Conservation (phyloP, 35 echinoderm and acorn worm species). For the Ophioderma brevispina region DNA sequence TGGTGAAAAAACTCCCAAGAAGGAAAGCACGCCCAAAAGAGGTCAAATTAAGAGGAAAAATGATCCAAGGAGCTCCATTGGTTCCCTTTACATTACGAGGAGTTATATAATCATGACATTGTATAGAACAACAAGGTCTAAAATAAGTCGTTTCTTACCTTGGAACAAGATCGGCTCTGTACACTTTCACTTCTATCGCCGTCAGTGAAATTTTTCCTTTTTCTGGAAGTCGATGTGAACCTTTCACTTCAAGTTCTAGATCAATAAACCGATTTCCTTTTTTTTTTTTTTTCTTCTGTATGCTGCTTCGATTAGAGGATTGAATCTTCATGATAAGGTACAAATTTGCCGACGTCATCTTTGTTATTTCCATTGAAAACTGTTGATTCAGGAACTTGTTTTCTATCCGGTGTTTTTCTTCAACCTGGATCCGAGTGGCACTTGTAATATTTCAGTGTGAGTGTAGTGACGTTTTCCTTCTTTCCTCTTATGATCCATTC, state of each 20-base stretch:
- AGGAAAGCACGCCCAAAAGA: too few relatives aligned
- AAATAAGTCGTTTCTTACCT: too few relatives aligned
- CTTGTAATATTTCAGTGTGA: background rate
- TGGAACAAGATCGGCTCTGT: too few relatives aligned
- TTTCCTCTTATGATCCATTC: background rate
- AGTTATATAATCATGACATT: too few relatives aligned
- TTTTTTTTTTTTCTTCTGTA: conserved; percentile 15
- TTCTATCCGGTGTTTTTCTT: background rate
- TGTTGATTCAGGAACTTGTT: background rate
- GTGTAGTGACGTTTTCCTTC: background rate
- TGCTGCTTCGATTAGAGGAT: background rate
- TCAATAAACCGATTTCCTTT: too few relatives aligned
- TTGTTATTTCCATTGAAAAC: background rate
- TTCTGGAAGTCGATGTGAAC: background rate
- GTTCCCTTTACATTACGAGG: too few relatives aligned
- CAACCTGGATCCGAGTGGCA: background rate
- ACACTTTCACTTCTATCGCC: too few relatives aligned
- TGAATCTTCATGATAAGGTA: conserved; percentile 13
- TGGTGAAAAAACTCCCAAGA: too few relatives aligned
- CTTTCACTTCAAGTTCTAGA: background rate
- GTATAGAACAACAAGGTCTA: too few relatives aligned
- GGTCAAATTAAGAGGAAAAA: too few relatives aligned
- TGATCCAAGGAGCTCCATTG: too few relatives aligned
- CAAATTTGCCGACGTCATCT: background rate
- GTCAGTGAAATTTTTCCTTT: too few relatives aligned